Base-by-base conservation (phyloP, 2,888 invertebrate genomes). In the Nomada flava region DNA sequence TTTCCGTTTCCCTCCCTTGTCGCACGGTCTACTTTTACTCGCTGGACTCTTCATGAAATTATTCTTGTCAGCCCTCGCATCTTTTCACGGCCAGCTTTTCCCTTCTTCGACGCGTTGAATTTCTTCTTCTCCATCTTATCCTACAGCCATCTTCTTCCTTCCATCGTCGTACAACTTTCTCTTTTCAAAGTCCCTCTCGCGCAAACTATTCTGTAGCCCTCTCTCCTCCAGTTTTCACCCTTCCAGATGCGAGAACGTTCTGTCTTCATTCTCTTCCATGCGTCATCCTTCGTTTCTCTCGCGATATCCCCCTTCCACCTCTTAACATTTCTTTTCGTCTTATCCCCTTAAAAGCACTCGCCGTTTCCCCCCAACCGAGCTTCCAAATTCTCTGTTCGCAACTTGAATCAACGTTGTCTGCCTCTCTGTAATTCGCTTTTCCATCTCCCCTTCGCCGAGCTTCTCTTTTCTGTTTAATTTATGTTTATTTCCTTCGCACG, bases 141-240 rank as follows among this genome's bases (percentile, higher is more conserved):
- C 20, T 29, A 20, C 26, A 64, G 13, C 36, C 42, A n/a, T 63
- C 10, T 26, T 23, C 50, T 29, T 44, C 18, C 1, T 29, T 69
- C 13, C 36, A n/a, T 59, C 18, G 36, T n/a, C 47, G 52, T 60
- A 74, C 11, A 77, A 77, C 76, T 76, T 76, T 76, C 63, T 70
- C 59, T 71, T 79, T 76, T 50, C 44, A 52, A n/a, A 47, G 47
- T 62, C 53, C 59, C 57, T 57, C 23, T 36, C 47, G 29, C 29
- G 9, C 9, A 26, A 15, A 26, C 26, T 59, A 26, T 26, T 52
- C 36, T 18, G 1, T n/a, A n/a, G n/a, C 36, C n/a, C 10, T n/a
- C 13, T 36, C 52, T 20, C 10, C 23, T 42, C 23, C 42, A 60
- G 20, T 18, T 62, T 52, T 36, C 13, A 18, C 59, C 55, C 26